These are phyloP conservation scores for Lymantria monacha DNA, from an alignment of 2,888 invertebrate species.

Conservation along the genomic window DNA sequence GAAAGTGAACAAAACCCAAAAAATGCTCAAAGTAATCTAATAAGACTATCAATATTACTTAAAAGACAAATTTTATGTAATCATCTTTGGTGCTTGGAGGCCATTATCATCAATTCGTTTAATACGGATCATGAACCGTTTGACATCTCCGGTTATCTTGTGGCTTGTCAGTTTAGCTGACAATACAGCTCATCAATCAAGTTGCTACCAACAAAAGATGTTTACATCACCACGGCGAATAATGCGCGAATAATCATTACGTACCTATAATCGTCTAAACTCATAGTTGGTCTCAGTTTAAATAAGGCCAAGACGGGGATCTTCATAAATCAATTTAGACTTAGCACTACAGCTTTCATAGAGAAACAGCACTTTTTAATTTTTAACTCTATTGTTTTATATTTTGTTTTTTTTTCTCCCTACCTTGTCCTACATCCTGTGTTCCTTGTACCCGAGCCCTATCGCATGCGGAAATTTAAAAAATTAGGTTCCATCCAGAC, in stretches of 20 bases:
- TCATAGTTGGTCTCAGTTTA: neutral
- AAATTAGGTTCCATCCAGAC: conserved; percentile 8
- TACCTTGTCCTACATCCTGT: conserved; percentile 33
- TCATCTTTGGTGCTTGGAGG: conserved; percentile 33
- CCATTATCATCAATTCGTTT: conserved; percentile 31
- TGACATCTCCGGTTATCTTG: conserved; percentile 57
- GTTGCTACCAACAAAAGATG: conserved; percentile 64
- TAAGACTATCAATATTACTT: conserved; percentile 11
- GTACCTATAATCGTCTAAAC: conserved; percentile 1
- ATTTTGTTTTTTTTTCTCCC: conserved; percentile 35
- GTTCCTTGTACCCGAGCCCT: conserved; percentile 28
- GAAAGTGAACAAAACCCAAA: conserved; percentile 16
- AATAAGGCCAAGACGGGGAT: neutral
- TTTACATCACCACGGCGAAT: conserved; percentile 36
- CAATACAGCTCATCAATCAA: conserved; percentile 77
- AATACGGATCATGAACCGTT: conserved; percentile 60
- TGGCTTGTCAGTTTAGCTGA: conserved; percentile 59
- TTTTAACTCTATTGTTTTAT: conserved; percentile 34
- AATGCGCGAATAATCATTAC: conserved; percentile 19
- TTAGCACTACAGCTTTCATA: conserved; percentile 32
- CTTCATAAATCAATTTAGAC: neutral
- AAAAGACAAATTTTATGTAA: conserved; percentile 21
- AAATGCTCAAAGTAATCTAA: neutral
- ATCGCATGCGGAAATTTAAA: conserved; percentile 41
- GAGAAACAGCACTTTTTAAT: conserved; percentile 50